phyloP scores from a whole-genome alignment of 2,888 invertebrate species.

The Beris morrisii region DNA sequence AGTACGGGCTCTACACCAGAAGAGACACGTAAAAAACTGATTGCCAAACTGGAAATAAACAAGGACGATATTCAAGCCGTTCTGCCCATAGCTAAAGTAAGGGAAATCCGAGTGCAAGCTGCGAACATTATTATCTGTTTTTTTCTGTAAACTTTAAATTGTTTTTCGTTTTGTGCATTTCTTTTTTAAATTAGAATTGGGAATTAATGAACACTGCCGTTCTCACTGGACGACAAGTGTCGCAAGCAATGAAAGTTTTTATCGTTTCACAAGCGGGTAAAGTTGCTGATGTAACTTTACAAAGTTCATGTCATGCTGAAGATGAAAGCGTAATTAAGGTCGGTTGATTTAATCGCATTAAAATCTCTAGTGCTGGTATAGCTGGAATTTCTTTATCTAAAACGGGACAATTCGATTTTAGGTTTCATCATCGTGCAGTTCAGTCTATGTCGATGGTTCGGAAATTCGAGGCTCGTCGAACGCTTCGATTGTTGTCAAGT shows the following conservation, averaged over 20 bases:
- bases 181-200: slow-evolving; percentile 72
- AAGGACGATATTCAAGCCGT: slow-evolving; percentile 94
- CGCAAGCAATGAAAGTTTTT: slow-evolving; percentile 93
- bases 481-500: slow-evolving; percentile 90
- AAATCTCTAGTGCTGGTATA: slow-evolving; percentile 4
- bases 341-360: slow-evolving; percentile 43
- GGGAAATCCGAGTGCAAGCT: background rate
- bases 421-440: slow-evolving; percentile 95
- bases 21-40: slow-evolving; percentile 65
- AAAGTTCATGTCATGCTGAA: slow-evolving; percentile 92
- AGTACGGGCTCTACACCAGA: slow-evolving; percentile 48
- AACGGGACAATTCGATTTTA: slow-evolving; percentile 50
- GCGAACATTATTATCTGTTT: slow-evolving; percentile 5
- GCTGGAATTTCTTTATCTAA: background rate
- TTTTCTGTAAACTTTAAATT: slow-evolving; percentile 1
- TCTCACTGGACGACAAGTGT: slow-evolving; percentile 89
- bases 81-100: slow-evolving; percentile 89
- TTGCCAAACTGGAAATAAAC: slow-evolving; percentile 83
- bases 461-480: slow-evolving; percentile 93
- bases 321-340: slow-evolving; percentile 97
- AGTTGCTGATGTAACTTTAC: slow-evolving; percentile 91
- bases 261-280: slow-evolving; percentile 93
- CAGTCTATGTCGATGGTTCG: slow-evolving; percentile 94
- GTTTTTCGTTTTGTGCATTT: slow-evolving; percentile 21
- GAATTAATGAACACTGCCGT: slow-evolving; percentile 95